Evolutionary conservation across 2,888 invertebrate species (phyloP).

Genomic region (Caenorhabditis sp.): DNA sequence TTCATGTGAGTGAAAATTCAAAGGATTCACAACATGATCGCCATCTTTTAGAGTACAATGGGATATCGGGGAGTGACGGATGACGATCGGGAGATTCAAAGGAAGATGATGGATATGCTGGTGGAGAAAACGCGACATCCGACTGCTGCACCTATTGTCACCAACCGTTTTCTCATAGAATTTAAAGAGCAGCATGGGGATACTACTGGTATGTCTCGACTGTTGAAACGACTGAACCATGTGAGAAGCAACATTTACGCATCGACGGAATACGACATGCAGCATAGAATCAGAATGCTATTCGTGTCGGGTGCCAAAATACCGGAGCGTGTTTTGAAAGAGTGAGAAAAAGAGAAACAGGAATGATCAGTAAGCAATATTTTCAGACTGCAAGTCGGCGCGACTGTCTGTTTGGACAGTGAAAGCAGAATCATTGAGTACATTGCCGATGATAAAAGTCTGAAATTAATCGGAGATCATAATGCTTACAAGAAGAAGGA

Average conservation of each 20-base stretch:
- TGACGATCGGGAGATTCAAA: background rate
- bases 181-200: background rate
- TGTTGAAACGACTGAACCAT: background rate
- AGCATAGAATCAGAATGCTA: background rate
- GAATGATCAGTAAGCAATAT: too few species aligned
- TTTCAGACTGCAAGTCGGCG: constrained; percentile 5
- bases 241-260: background rate
- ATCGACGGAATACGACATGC: background rate
- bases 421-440: background rate
- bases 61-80: too few species aligned
- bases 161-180: background rate
- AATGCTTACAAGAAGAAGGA: background rate
- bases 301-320: background rate
- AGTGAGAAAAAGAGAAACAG: too few species aligned
- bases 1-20: background rate
- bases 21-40: background rate
- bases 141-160: background rate
- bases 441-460: background rate
- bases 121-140: too few species aligned
- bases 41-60: too few species aligned
- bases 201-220: background rate
- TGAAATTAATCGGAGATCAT: background rate
- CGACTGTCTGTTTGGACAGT: background rate
- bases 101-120: too few species aligned
- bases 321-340: background rate